phyloP scores from a whole-genome alignment of 2,888 invertebrate genomes.

The Nineta flava region DNA sequence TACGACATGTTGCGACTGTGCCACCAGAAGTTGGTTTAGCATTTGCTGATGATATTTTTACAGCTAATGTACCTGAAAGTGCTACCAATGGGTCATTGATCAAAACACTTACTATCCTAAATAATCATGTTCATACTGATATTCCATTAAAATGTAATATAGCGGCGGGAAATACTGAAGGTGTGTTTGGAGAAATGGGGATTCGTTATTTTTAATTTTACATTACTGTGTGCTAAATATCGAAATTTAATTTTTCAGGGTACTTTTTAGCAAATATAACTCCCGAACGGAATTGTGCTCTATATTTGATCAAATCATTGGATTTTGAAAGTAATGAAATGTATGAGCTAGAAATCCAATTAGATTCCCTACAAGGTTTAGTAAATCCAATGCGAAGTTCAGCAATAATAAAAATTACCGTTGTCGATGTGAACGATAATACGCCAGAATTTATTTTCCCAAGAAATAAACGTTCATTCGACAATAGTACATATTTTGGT shows the following conservation, averaged over 20 bases:
- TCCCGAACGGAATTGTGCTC: slow-evolving; percentile 68
- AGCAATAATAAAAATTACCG: slow-evolving; percentile 62
- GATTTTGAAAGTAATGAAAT: slow-evolving; percentile 65
- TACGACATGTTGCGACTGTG: slow-evolving; percentile 56
- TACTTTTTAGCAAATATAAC: slow-evolving; percentile 58
- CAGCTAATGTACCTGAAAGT: slow-evolving; percentile 68
- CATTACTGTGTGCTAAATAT: background rate
- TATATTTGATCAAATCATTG: slow-evolving; percentile 53
- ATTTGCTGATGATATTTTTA: slow-evolving; percentile 76
- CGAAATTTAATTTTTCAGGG: slow-evolving; percentile 27
- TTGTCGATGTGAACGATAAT: slow-evolving; percentile 82
- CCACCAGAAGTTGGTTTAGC: slow-evolving; percentile 61
- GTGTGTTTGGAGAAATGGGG: slow-evolving; percentile 23
- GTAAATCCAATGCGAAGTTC: slow-evolving; percentile 62
- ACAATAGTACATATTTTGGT: slow-evolving; percentile 60
- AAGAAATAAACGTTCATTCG: slow-evolving; percentile 34
- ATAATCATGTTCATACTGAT: slow-evolving; percentile 49
- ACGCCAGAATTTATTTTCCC: slow-evolving; percentile 66
- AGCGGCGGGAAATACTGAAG: slow-evolving; percentile 57
- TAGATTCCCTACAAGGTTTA: slow-evolving; percentile 66
- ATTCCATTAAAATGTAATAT: slow-evolving; percentile 67
- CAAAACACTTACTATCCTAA: slow-evolving; percentile 56
- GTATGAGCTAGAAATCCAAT: slow-evolving; percentile 58
- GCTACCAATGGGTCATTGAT: slow-evolving; percentile 47
- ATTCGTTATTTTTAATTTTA: background rate